Evolutionary conservation across 1,140 invertebrate genomes (phyloP).

Genomic region (Drosophila kanapiae): DNA sequence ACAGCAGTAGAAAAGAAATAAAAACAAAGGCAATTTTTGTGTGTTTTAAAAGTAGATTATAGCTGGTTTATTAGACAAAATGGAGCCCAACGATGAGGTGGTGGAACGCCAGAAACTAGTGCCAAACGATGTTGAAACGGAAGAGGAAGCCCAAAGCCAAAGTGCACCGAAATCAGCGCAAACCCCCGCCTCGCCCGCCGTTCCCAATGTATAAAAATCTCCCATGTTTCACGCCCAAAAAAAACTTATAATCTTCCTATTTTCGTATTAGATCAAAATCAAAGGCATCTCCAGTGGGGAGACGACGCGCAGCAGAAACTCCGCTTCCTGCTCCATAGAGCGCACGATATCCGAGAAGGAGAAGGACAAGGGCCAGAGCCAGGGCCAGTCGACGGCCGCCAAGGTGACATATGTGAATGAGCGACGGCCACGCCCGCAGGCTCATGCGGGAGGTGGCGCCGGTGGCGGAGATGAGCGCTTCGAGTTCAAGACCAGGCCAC

Average conservation of each 20-base stretch:
- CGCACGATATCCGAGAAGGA: conserved; percentile 79
- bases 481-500: conserved; percentile 81
- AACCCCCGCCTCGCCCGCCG: conserved; percentile 74
- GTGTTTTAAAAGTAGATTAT: conserved; percentile 24
- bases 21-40: conserved; percentile 58
- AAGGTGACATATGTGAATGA: conserved; percentile 87
- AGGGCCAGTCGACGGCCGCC: conserved; percentile 73
- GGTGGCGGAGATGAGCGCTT: conserved; percentile 71
- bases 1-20: conserved; percentile 26
- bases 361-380: conserved; percentile 49
- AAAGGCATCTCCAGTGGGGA: conserved; percentile 83
- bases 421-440: conserved; percentile 86
- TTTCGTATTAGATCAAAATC: conserved; percentile 65
- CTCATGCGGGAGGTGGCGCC: conserved; percentile 25
- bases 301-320: conserved; percentile 81
- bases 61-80: conserved; percentile 25
- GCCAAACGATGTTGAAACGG: conserved; percentile 79
- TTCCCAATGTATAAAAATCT: conserved; percentile 80
- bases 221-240: background rate
- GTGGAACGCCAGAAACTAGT: conserved; percentile 83
- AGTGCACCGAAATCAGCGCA: conserved; percentile 78
- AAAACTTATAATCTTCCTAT: background rate
- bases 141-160: conserved; percentile 76
- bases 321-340: conserved; percentile 80
- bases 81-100: conserved; percentile 84